phyloP scores from a whole-genome alignment of 2,888 invertebrate genomes.

The Ennomos erosarius region DNA sequence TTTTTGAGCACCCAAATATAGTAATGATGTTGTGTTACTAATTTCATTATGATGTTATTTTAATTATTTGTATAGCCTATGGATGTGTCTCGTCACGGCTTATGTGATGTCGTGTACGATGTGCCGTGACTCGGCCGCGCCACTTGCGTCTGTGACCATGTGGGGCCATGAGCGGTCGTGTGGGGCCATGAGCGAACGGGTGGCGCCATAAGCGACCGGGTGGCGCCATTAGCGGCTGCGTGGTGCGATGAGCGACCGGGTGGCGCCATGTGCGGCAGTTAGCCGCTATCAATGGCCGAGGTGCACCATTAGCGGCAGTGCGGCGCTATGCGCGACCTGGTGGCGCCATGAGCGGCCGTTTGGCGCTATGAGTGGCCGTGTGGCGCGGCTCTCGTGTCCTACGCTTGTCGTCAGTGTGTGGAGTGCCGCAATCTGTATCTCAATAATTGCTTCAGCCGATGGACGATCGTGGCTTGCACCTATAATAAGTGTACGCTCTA shows the following conservation, averaged over 20 bases:
- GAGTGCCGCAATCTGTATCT: conserved; percentile 50
- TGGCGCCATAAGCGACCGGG: no score
- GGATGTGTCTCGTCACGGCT: conserved; percentile 35
- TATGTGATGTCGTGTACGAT: conserved; percentile 27
- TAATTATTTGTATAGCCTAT: conserved; percentile 44
- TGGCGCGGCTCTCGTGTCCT: conserved; percentile 20
- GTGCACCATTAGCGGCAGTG: no score
- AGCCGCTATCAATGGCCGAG: no score
- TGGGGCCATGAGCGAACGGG: no score
- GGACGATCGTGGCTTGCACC: conserved; percentile 62
- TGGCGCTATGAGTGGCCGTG: no score
- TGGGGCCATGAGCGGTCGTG: no score
- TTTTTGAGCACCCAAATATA: conserved; percentile 59
- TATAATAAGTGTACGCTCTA: conserved; percentile 71
- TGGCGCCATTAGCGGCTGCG: no score
- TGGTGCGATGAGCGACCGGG: no score
- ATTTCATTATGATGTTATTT: conserved; percentile 63
- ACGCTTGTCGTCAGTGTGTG: conserved; percentile 46
- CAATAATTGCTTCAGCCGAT: conserved; percentile 54
- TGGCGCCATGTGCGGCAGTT: no score
- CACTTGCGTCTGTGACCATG: not conserved
- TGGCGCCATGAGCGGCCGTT: no score
- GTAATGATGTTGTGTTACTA: conserved; percentile 71
- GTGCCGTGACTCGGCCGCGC: conserved; percentile 19
- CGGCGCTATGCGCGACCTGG: no score